These are phyloP conservation scores for Myotis myotis DNA, from an alignment of 2,797 vertebrate species.

Conservation along the genomic window DNA sequence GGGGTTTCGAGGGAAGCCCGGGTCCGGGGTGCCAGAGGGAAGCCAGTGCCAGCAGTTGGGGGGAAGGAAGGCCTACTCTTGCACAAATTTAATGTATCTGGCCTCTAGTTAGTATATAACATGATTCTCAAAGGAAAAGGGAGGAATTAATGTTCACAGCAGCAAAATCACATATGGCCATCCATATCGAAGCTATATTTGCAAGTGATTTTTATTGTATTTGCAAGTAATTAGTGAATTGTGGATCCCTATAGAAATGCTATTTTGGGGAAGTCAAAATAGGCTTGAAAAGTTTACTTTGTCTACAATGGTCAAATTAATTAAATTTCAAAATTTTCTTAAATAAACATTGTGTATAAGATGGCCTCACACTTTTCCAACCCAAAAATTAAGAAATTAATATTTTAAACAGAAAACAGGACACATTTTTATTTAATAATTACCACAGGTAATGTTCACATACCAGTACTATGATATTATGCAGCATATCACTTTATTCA, in stretches of 20 bases:
- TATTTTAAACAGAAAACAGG: too few species aligned
- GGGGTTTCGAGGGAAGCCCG: too few species aligned
- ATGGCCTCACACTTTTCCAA: too few species aligned
- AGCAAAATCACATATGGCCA: neutral
- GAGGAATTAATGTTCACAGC: neutral
- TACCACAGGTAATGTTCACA: too few species aligned
- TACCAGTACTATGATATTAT: too few species aligned
- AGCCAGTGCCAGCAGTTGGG: too few species aligned
- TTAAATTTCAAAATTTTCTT: neutral
- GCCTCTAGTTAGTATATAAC: neutral
- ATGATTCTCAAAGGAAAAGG: neutral
- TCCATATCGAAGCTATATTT: neutral
- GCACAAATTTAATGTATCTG: too few species aligned
- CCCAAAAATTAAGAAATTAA: too few species aligned
- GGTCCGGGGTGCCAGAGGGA: too few species aligned
- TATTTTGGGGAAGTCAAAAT: neutral
- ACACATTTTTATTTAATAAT: too few species aligned
- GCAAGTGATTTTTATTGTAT: neutral
- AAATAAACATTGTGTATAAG: neutral
- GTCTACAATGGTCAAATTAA: neutral
- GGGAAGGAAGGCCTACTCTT: too few species aligned
- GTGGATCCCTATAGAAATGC: neutral
- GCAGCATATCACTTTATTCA: too few species aligned
- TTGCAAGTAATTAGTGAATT: neutral
- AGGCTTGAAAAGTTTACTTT: conserved; percentile 10